These are phyloP conservation scores for Centropus unirufus DNA, from an alignment of 2,113 vertebrate species.

Conservation along the genomic window DNA sequence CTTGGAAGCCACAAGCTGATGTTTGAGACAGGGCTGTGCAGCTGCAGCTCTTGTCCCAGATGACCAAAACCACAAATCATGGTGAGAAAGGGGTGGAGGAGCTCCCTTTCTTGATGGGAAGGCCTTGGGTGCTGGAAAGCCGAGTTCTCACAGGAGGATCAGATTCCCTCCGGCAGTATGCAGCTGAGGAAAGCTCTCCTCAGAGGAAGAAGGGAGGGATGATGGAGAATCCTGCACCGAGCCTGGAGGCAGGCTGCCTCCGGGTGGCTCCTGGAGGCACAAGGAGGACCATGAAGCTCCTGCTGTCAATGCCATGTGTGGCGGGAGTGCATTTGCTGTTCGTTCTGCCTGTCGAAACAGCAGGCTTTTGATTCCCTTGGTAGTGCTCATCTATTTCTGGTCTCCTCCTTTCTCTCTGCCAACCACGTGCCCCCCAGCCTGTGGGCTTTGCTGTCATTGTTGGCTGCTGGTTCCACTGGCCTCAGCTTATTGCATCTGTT, in stretches of 20 bases:
- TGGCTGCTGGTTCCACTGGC: constrained; percentile 61
- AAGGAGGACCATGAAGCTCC: neutral
- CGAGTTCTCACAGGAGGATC: neutral
- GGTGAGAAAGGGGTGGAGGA: neutral
- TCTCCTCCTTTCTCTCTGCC: constrained; percentile 49
- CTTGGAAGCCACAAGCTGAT: neutral
- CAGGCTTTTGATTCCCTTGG: constrained; percentile 33
- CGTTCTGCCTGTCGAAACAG: neutral
- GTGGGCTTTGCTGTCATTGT: constrained; percentile 26
- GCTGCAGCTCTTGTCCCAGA: neutral
- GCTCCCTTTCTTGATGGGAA: neutral
- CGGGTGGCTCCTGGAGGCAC: neutral
- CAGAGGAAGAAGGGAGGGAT: neutral
- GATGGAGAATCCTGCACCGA: neutral
- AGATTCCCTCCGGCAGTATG: neutral
- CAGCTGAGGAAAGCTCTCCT: neutral
- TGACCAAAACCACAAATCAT: neutral
- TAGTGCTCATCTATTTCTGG: constrained; percentile 44
- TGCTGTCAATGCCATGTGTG: neutral
- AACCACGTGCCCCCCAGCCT: constrained; percentile 23
- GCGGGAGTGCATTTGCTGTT: neutral
- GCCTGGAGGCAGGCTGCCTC: neutral
- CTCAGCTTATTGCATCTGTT: constrained; percentile 38
- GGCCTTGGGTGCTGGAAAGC: neutral
- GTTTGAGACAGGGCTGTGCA: neutral